Evolutionary conservation across 2,797 vertebrate genomes (phyloP).

Genomic region (Gymnopithys bicolor): DNA sequence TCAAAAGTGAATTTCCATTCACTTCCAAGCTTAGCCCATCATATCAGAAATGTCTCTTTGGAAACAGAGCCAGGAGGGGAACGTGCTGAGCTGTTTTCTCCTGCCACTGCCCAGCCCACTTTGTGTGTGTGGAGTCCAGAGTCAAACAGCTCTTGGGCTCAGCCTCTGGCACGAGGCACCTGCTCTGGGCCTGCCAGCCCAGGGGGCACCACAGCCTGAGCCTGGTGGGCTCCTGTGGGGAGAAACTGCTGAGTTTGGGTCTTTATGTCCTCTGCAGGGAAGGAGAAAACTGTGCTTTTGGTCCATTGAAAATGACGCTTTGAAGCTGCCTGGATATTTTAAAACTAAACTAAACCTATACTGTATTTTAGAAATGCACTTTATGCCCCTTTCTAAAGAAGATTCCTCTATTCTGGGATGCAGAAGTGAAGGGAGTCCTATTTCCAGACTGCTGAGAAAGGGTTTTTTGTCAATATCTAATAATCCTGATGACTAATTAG

Average conservation of each 20-base stretch:
- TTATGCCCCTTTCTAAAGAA: constrained; percentile 44
- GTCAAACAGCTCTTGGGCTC: constrained; percentile 82
- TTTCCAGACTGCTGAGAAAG: background rate
- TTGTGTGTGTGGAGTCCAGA: background rate
- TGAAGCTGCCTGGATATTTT: background rate
- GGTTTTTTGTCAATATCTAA: background rate
- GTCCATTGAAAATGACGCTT: background rate
- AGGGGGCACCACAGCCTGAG: background rate
- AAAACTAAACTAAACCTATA: background rate
- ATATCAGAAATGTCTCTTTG: background rate
- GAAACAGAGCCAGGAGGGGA: background rate
- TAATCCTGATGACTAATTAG: background rate
- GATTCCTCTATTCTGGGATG: background rate
- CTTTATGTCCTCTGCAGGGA: background rate
- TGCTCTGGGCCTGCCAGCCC: constrained; percentile 72
- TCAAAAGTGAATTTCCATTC: background rate
- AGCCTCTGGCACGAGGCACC: accelerated
- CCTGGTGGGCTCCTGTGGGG: background rate
- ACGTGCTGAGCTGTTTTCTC: background rate
- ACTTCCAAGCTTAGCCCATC: background rate
- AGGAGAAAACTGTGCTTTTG: background rate
- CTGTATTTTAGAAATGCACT: constrained; percentile 57
- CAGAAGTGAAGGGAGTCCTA: background rate
- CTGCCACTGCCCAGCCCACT: background rate
- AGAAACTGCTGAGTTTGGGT: background rate